A percentile compares a stretch with the other conserved stretches of the same genome.
Conservation (phyloP, 2,113 vertebrate species). For the Megalops atlanticus region DNA sequence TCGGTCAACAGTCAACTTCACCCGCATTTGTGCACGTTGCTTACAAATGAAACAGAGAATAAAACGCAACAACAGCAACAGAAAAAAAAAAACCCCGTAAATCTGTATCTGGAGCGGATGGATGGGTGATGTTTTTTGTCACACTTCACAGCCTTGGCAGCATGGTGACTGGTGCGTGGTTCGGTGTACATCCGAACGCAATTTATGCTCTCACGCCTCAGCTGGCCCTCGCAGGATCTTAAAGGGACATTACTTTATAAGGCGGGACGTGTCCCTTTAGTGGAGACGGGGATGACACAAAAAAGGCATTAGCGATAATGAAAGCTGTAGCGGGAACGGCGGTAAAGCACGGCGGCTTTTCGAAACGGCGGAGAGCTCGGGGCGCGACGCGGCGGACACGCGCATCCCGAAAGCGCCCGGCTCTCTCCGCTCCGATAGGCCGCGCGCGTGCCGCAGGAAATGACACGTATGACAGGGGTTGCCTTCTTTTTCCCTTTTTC, state of each 20-base stretch:
- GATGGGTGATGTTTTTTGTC: not conserved
- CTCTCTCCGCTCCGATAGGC: not conserved
- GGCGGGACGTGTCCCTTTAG: not conserved
- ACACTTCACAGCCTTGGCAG: not conserved
- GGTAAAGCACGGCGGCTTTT: not conserved
- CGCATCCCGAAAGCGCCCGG: conserved; percentile 1
- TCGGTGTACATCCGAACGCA: not conserved
- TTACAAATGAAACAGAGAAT: no score
- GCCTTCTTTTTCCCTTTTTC: conserved; percentile 64
- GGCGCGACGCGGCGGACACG: not conserved
- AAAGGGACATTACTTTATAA: not conserved
- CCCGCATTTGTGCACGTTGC: no score
- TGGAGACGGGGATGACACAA: not conserved
- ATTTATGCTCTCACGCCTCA: not conserved
- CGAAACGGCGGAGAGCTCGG: not conserved
- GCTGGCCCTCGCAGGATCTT: not conserved
- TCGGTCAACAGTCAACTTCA: no score
- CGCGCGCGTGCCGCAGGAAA: conserved; percentile 41
- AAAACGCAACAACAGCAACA: no score
- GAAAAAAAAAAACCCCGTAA: no score
- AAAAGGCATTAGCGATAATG: not conserved
- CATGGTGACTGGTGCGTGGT: not conserved
- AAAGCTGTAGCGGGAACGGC: not conserved
- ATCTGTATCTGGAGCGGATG: not conserved
- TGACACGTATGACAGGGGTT: conserved; percentile 39